Evolutionary conservation across 2,888 invertebrate genomes (phyloP).

Genomic region (Agonum fuliginosum): DNA sequence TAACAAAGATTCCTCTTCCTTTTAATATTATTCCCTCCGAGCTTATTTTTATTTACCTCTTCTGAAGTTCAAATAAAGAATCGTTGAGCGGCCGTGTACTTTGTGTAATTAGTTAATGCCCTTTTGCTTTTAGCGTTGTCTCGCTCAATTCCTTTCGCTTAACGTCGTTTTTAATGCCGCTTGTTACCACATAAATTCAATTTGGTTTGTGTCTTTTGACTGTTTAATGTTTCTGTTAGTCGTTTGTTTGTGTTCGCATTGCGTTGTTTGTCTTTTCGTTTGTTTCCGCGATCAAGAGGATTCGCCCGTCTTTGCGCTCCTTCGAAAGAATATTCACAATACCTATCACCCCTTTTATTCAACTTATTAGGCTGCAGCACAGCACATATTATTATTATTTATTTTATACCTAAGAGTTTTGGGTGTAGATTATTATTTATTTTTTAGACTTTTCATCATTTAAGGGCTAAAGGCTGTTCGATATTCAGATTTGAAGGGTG

Average conservation of each 20-base stretch:
- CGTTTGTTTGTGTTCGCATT: slow-evolving; percentile 56
- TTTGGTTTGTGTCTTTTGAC: slow-evolving; percentile 59
- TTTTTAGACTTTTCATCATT: too few relatives aligned
- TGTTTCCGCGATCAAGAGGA: slow-evolving; percentile 15
- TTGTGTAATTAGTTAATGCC: slow-evolving; percentile 59
- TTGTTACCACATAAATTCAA: slow-evolving; percentile 59
- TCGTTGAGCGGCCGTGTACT: slow-evolving; percentile 6
- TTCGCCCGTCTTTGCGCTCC: slow-evolving; percentile 1
- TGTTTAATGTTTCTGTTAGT: slow-evolving; percentile 59
- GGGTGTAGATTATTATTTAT: too few relatives aligned
- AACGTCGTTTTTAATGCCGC: slow-evolving; percentile 57
- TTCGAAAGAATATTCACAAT: background rate
- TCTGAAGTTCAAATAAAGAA: slow-evolving; percentile 41
- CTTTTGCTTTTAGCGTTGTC: slow-evolving; percentile 55
- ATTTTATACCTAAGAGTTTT: too few relatives aligned
- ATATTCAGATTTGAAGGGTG: too few relatives aligned
- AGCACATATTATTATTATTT: too few relatives aligned
- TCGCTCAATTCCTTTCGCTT: slow-evolving; percentile 45
- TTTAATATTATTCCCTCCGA: slow-evolving; percentile 34
- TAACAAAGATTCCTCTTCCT: slow-evolving; percentile 6
- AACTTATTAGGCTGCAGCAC: background rate
- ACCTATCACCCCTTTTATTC: background rate
- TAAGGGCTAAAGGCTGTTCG: too few relatives aligned
- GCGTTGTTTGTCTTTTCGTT: slow-evolving; percentile 58
- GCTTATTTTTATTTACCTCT: slow-evolving; percentile 44